Conservation (phyloP, 2,797 vertebrate species). For the Thripadectes ignobilis region DNA sequence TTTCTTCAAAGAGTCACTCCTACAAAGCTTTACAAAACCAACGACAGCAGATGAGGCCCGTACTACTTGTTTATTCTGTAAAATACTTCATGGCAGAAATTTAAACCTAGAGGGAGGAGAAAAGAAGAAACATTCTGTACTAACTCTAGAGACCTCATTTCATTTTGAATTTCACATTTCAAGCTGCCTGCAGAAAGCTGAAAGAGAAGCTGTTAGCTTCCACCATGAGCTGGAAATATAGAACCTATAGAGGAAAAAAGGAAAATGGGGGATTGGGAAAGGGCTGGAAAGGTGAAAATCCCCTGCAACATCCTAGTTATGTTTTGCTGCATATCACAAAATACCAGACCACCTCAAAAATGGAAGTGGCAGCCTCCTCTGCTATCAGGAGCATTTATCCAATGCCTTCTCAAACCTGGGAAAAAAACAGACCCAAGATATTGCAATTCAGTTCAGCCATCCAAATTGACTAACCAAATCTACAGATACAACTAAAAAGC, state of each 20-base stretch:
- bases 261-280: neutral
- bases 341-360: neutral
- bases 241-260: neutral
- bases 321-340: neutral
- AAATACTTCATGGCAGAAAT: slow-evolving; percentile 1
- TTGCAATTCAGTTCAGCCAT: neutral
- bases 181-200: neutral
- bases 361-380: neutral
- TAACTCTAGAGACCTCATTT: neutral
- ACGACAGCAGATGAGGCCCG: neutral
- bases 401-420: neutral
- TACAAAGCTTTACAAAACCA: slow-evolving; percentile 12
- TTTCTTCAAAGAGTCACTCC: slow-evolving; percentile 7
- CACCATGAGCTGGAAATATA: neutral
- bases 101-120: neutral
- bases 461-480: neutral
- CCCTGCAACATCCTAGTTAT: neutral
- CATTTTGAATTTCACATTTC: slow-evolving; percentile 21
- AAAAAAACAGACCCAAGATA: neutral
- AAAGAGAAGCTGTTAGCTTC: neutral
- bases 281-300: slow-evolving; percentile 18
- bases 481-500: neutral
- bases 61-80: neutral
- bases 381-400: slow-evolving; percentile 3
- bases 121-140: neutral